phyloP scores from a whole-genome alignment of 64 coral and sea anemone species.

The Astreopora myriophthalma region DNA sequence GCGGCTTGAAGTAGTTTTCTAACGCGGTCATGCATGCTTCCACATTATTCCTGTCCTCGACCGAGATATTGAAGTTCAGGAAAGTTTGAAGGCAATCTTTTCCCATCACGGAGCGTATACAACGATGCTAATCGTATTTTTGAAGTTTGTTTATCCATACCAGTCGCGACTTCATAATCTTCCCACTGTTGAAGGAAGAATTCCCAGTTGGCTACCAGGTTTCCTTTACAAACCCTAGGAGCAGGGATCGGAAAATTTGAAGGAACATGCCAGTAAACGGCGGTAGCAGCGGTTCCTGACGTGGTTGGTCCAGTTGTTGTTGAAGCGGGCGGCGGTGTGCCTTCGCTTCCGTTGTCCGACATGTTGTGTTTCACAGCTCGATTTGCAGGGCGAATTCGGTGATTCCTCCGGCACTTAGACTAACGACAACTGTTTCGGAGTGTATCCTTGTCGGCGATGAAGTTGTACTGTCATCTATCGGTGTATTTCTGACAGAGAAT shows the following conservation, averaged over 20 bases:
- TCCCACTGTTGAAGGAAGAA: slow-evolving; percentile 32
- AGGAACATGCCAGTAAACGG: neutral
- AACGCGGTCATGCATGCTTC: neutral
- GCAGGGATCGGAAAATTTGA: slow-evolving; percentile 7
- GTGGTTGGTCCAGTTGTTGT: too few relatives aligned
- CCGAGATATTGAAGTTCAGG: slow-evolving; percentile 29
- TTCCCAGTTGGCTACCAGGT: slow-evolving; percentile 21
- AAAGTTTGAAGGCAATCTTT: slow-evolving; percentile 44
- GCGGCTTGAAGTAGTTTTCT: slow-evolving; percentile 38
- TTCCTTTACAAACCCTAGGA: slow-evolving; percentile 16
- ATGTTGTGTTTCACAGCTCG: too few relatives aligned
- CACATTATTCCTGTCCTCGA: too few relatives aligned
- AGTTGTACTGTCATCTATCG: too few relatives aligned
- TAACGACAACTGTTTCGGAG: too few relatives aligned
- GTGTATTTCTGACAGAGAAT: too few relatives aligned
- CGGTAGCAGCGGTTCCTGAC: neutral
- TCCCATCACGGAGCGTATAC: slow-evolving; percentile 13
- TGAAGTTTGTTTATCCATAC: neutral
- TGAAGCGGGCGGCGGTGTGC: too few relatives aligned
- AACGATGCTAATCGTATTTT: slow-evolving; percentile 30
- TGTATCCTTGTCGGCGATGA: too few relatives aligned
- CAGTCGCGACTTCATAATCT: slow-evolving; percentile 37
- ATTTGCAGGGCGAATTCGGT: too few relatives aligned
- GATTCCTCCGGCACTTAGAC: too few relatives aligned
- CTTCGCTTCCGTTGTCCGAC: too few relatives aligned